phyloP scores from a whole-genome alignment of 2,797 vertebrate species.

The Sibirionetta formosa region DNA sequence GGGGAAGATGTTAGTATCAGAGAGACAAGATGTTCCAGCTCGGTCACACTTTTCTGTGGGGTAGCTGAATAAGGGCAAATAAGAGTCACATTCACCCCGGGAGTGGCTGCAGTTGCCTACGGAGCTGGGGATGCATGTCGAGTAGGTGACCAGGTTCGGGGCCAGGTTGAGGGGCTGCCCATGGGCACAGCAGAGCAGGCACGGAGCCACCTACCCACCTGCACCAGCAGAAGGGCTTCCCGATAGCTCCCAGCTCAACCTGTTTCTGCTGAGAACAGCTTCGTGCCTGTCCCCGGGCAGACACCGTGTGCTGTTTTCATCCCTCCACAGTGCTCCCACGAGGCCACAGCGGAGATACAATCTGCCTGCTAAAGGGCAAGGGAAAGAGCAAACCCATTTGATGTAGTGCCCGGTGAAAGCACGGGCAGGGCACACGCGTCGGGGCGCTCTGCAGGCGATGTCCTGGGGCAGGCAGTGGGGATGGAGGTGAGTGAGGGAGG shows the following conservation, averaged over 20 bases:
- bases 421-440: accelerated
- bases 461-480: accelerated
- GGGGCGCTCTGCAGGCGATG: neutral
- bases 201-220: neutral
- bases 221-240: neutral
- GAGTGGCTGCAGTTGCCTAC: neutral
- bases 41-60: neutral
- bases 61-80: neutral
- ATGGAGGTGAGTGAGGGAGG: accelerated
- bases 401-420: accelerated
- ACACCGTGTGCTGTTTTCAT: accelerated
- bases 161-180: accelerated
- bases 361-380: neutral
- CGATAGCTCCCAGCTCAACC: neutral
- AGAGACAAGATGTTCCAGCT: neutral
- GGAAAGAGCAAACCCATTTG: neutral
- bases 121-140: neutral
- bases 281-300: neutral
- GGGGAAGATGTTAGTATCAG: neutral
- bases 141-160: neutral
- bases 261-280: accelerated
- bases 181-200: accelerated
- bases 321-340: accelerated
- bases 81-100: neutral
- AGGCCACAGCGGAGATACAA: neutral